Evolutionary conservation across 2,113 vertebrate genomes (phyloP).

Genomic region (Equus quagga): DNA sequence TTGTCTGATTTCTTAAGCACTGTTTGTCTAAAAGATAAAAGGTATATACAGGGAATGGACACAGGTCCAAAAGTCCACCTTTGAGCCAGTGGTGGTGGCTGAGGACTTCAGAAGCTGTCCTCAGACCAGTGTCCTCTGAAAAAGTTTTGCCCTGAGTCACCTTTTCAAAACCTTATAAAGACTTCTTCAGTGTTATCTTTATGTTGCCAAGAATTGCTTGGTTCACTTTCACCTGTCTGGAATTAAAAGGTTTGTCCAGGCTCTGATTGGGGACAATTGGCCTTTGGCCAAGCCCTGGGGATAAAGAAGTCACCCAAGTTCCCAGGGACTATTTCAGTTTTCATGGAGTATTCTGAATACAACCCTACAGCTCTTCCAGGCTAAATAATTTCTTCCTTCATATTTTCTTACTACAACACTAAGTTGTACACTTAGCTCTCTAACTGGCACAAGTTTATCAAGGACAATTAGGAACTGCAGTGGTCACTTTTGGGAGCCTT

Average conservation of each 20-base stretch:
- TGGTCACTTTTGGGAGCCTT: not conserved
- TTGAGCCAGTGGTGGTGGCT: not conserved
- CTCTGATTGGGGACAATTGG: not conserved
- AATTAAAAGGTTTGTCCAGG: not conserved
- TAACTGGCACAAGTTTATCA: not conserved
- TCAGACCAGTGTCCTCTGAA: not conserved
- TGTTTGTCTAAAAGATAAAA: not conserved
- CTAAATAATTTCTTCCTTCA: not conserved
- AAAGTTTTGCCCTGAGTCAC: not conserved
- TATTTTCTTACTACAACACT: not conserved
- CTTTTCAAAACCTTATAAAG: not conserved
- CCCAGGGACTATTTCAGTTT: not conserved
- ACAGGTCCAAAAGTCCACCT: not conserved
- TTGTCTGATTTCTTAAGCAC: not conserved
- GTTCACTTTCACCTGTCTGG: not conserved
- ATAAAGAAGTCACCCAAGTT: not conserved
- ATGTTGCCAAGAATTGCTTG: not conserved
- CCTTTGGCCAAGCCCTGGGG: not conserved
- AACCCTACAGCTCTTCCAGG: not conserved
- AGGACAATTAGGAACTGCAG: not conserved
- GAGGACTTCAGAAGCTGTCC: not conserved
- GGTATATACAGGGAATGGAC: not conserved
- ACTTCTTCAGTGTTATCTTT: not conserved
- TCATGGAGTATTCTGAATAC: not conserved
- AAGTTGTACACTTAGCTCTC: not conserved